A percentile compares a stretch with the other conserved stretches of the same genome.
These are phyloP conservation scores for Moxostoma hubbsi DNA, from an alignment of 2,797 vertebrate species.

Conservation along the genomic window DNA sequence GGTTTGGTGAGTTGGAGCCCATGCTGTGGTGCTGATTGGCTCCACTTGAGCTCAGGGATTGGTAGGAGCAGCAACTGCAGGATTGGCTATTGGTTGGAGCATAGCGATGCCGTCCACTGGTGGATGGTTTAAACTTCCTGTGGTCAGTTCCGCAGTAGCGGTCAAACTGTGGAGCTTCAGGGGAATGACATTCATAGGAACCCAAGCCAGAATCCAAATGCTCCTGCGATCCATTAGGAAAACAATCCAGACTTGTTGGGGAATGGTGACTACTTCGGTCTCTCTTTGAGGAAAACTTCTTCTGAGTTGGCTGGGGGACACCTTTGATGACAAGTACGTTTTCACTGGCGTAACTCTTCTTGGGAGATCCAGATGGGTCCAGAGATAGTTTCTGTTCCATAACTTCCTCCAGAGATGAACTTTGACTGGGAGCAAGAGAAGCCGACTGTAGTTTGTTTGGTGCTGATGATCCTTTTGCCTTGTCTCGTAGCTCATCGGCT, in stretches of 20 bases:
- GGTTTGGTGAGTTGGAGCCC: slow-evolving; percentile 33
- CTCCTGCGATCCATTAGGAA: slow-evolving; percentile 62
- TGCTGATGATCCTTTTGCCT: slow-evolving; percentile 79
- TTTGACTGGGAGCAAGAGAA: slow-evolving; percentile 46
- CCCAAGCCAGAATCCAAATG: slow-evolving; percentile 78
- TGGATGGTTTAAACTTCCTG: slow-evolving; percentile 39
- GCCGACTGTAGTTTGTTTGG: slow-evolving; percentile 46
- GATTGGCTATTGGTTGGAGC: slow-evolving; percentile 21
- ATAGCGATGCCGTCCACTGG: slow-evolving; percentile 41
- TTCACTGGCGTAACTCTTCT: slow-evolving; percentile 63
- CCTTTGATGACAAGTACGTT: slow-evolving; percentile 56
- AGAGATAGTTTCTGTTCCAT: slow-evolving; percentile 71
- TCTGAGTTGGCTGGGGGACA: slow-evolving; percentile 53
- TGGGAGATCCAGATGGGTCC: slow-evolving; percentile 41
- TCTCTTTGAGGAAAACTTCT: slow-evolving; percentile 59
- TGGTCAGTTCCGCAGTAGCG: slow-evolving; percentile 37
- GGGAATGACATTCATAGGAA: slow-evolving; percentile 70
- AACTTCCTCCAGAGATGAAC: slow-evolving; percentile 67
- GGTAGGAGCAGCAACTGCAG: slow-evolving; percentile 65
- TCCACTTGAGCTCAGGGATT: slow-evolving; percentile 21
- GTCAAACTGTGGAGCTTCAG: slow-evolving; percentile 57
- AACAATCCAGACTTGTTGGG: slow-evolving; percentile 27
- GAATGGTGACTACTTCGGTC: slow-evolving; percentile 53
- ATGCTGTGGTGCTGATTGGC: slow-evolving; percentile 53
- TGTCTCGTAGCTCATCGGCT: slow-evolving; percentile 89